Base-by-base conservation (phyloP, 2,888 invertebrate species). In the Tanytarsus gracilentus region DNA sequence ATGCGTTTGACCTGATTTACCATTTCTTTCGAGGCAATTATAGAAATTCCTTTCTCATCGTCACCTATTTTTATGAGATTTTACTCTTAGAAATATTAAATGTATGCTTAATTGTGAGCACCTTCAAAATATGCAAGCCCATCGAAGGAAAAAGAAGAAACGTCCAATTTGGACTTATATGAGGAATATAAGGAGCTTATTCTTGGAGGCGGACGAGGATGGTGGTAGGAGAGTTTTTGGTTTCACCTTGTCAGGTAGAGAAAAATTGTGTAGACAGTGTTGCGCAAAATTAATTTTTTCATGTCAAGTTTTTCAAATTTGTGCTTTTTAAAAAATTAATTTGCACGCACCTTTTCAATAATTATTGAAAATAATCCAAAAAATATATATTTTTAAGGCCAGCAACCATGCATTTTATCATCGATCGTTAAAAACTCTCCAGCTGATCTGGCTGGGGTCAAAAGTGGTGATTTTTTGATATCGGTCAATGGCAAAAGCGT, bases 341-440 rank as follows among this genome's bases (percentile, higher is more conserved):
- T 7, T 36, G 14, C 36, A 16, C 36, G 14, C n/a, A n/a, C n/a
- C n/a, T 16, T 14, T 36, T 16, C n/a, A 36, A 14, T 36, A 14
- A 36, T n/a, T n/a, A n/a, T n/a, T n/a, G n/a, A n/a, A n/a, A n/a
- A n/a, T n/a, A 36, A 36, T 36, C 16, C 16, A 36, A 36, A 36
- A 14, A 36, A 36, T 14, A 2, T 36, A 8, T 14, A 2, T 36
- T 36, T 36, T 36, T 36, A 16, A 36, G 96, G 96, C 3, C 95
- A 97, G 72, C 87, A 93, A 69, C 96, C 97, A 0, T 97, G 96
- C 71, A 89, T 95, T 64, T 79, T 97, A 62, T 93, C 94, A 56
- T 94, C 92, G 67, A 95, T 97, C 66, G 94, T 94, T 1, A 78
- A 82, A 50, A 88, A 88, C 65, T 90, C 89, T 62, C 94, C 95